A percentile compares a stretch with the other conserved stretches of the same genome.
Evolutionary conservation across 1,140 invertebrate species (phyloP).

Genomic region (Drosophila bocqueti): DNA sequence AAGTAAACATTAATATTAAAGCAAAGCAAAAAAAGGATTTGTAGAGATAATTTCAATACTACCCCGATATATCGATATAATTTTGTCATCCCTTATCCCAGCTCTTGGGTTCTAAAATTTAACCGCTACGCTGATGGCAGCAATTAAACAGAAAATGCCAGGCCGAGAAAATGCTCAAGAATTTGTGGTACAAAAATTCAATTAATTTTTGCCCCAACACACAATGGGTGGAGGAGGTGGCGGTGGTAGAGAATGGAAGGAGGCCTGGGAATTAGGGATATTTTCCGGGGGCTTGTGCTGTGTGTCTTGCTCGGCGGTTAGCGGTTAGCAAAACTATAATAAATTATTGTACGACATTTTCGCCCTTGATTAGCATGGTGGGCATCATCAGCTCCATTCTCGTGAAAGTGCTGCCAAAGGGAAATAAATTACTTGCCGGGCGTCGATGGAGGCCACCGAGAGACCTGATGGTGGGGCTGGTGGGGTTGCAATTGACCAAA

Average conservation of each 20-base stretch:
- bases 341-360: constrained; percentile 79
- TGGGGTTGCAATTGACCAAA: constrained; percentile 42
- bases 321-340: constrained; percentile 78
- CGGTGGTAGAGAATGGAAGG: neutral
- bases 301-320: constrained; percentile 65
- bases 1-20: neutral
- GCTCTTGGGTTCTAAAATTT: constrained; percentile 60
- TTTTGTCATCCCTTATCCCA: neutral
- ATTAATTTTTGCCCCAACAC: constrained; percentile 69
- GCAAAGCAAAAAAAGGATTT: neutral
- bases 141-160: constrained; percentile 78
- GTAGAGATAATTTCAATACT: neutral
- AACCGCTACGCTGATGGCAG: constrained; percentile 77
- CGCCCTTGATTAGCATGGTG: constrained; percentile 77
- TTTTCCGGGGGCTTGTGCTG: constrained; percentile 3
- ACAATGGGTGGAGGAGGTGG: constrained; percentile 3
- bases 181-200: constrained; percentile 83
- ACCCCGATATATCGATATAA: neutral
- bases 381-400: constrained; percentile 26
- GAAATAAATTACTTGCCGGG: constrained; percentile 66
- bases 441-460: neutral
- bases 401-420: constrained; percentile 54
- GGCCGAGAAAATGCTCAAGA: constrained; percentile 72
- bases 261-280: neutral
- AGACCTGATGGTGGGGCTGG: neutral